Evolutionary conservation across 2,888 invertebrate species (phyloP).

Genomic region (Plagiodera versicolora): DNA sequence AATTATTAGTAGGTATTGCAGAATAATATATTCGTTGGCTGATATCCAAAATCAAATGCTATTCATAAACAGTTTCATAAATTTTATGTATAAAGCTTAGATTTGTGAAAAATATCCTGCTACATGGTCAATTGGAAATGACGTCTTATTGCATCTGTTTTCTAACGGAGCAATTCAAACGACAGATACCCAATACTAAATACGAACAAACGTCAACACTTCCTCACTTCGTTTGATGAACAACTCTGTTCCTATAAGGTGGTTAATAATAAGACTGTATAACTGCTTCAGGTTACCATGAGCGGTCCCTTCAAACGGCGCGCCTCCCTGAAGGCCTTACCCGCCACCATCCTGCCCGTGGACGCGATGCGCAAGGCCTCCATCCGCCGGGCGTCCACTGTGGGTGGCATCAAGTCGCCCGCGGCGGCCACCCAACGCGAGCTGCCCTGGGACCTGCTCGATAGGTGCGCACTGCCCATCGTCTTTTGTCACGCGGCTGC

Average conservation of each 20-base stretch:
- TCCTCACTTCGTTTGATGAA: no score
- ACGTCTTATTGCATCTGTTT: background rate
- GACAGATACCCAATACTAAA: background rate
- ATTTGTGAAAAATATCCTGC: background rate
- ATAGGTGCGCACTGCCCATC: constrained; percentile 75
- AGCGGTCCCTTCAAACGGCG: constrained; percentile 54
- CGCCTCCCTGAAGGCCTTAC: constrained; percentile 51
- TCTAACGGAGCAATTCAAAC: background rate
- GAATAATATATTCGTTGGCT: background rate
- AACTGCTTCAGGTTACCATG: constrained; percentile 46
- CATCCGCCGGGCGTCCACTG: constrained; percentile 44
- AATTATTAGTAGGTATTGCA: background rate
- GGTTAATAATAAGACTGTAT: no score
- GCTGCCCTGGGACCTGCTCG: constrained; percentile 70
- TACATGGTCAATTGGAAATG: background rate
- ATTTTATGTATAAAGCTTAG: background rate
- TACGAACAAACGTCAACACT: no score
- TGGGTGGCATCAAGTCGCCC: constrained; percentile 56
- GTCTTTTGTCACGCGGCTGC: constrained; percentile 81
- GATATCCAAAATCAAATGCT: background rate
- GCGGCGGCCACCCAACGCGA: constrained; percentile 58
- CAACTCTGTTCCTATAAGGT: no score
- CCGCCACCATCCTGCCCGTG: constrained; percentile 52
- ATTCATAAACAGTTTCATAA: background rate
- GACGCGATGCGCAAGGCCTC: constrained; percentile 51